These are phyloP conservation scores for Sus scrofa DNA, from an alignment of 2,113 vertebrate genomes.

Conservation along the genomic window T2T-Sscrofa CM000813.6:140506001-140506500, in stretches of 20 bases:
- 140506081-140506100: constrained; percentile 55
- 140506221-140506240: constrained; percentile 5
- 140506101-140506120: neutral
- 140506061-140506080: constrained; percentile 44
- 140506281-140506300: constrained; percentile 65
- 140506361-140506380: constrained; percentile 62
- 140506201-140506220: constrained; percentile 68
- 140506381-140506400: constrained; percentile 39
- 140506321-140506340: constrained; percentile 42
- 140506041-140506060: constrained; percentile 61
- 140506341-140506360: constrained; percentile 62
- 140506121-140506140: constrained; percentile 49
- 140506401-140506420: constrained; percentile 33
- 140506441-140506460: neutral
- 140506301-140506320: constrained; percentile 50
- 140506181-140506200: constrained; percentile 46
- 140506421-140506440: constrained; percentile 58
- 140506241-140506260: constrained; percentile 64
- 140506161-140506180: constrained; percentile 62
- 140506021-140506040: neutral
- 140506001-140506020: neutral
- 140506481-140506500: constrained; percentile 35
- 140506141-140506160: constrained; percentile 1
- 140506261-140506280: constrained; percentile 59
- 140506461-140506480: constrained; percentile 51